Conservation (phyloP, 2,888 invertebrate species). For the Cyaniris semiargus region DNA sequence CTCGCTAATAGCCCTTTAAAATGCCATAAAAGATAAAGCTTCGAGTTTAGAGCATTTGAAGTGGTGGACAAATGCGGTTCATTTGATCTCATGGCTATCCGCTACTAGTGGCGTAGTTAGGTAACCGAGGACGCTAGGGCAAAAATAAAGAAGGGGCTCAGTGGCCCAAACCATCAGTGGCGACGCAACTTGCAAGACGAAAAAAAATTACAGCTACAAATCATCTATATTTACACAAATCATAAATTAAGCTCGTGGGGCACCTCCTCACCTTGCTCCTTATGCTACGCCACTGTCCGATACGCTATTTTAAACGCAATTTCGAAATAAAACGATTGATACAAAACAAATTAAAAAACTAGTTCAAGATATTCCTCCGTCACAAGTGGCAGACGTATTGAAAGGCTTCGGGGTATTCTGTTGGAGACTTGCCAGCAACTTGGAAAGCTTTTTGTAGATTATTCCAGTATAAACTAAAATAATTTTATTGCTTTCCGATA, state of each 20-base stretch:
- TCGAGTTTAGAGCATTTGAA: neutral
- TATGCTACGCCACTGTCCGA: neutral
- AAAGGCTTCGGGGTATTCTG: neutral
- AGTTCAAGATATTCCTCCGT: neutral
- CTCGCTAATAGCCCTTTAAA: neutral
- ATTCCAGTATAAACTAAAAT: neutral
- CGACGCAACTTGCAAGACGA: too few species aligned
- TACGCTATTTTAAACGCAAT: neutral
- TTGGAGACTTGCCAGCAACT: conserved; percentile 1
- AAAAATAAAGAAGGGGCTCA: neutral
- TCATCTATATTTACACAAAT: too few species aligned
- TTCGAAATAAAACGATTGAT: neutral
- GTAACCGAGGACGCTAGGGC: too few species aligned
- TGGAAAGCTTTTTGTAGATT: neutral
- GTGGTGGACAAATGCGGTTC: neutral
- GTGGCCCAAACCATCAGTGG: too few species aligned
- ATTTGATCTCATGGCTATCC: neutral
- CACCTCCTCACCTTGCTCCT: neutral
- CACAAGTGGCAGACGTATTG: conserved; percentile 22
- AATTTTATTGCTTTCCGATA: conserved; percentile 7
- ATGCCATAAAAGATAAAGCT: neutral
- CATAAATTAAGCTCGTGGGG: too few species aligned
- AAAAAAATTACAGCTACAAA: neutral
- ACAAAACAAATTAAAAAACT: conserved; percentile 1
- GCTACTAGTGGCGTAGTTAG: neutral